These are phyloP conservation scores for Labrus mixtus DNA, from an alignment of 2,113 vertebrate genomes.

Conservation along the genomic window DNA sequence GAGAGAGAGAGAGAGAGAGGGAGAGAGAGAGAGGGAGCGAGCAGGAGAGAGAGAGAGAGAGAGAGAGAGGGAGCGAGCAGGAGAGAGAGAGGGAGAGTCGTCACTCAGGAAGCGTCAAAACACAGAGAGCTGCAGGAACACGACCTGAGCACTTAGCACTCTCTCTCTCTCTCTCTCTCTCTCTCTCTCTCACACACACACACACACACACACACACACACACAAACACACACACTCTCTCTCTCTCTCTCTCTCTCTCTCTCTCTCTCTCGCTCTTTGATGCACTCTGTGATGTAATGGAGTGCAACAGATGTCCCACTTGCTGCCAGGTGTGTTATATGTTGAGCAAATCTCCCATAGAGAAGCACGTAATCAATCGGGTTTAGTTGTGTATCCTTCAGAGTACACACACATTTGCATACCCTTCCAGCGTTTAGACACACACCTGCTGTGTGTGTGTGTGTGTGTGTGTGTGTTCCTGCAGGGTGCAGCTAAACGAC, in stretches of 20 bases:
- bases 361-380: slow-evolving; percentile 40
- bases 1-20: no score
- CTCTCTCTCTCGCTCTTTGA: neutral
- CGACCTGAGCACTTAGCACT: neutral
- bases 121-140: neutral
- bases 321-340: slow-evolving; percentile 63
- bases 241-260: neutral
- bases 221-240: no score
- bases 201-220: no score
- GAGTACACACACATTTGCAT: slow-evolving; percentile 28
- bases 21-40: no score
- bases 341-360: slow-evolving; percentile 51
- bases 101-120: slow-evolving; percentile 20
- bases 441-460: slow-evolving; percentile 18
- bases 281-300: slow-evolving; percentile 76
- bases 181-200: neutral
- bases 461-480: neutral
- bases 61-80: no score
- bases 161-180: neutral
- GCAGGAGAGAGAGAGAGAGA: no score
- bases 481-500: neutral
- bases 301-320: slow-evolving; percentile 79
- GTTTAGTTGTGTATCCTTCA: slow-evolving; percentile 19
- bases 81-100: neutral
- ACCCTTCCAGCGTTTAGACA: slow-evolving; percentile 28